phyloP scores from a whole-genome alignment of 2,888 invertebrate species.

The Heliconius cydno region DNA sequence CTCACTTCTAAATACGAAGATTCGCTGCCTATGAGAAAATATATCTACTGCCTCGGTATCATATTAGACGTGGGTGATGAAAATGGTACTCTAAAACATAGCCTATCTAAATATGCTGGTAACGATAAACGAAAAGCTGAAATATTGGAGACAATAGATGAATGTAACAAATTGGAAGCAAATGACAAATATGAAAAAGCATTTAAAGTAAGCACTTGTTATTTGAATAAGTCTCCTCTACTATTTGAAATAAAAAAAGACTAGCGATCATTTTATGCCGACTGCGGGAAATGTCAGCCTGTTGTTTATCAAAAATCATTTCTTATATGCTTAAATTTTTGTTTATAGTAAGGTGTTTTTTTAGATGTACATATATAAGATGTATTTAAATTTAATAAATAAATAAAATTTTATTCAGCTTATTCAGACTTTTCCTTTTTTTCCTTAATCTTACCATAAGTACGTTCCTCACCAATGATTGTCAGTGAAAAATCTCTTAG shows the following conservation, averaged over 20 bases:
- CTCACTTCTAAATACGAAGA: not conserved
- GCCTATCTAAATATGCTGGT: not conserved
- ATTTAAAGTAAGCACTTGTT: not conserved
- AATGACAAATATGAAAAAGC: not conserved
- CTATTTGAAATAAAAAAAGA: not conserved
- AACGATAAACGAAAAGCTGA: not conserved
- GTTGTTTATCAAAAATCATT: too few species aligned
- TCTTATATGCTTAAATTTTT: not conserved
- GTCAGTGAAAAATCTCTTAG: not conserved
- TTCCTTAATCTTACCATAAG: not conserved
- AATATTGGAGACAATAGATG: not conserved
- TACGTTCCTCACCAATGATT: not conserved
- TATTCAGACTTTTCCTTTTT: not conserved
- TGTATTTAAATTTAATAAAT: not conserved
- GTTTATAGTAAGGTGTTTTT: not conserved
- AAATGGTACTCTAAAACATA: not conserved
- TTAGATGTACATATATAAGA: not conserved
- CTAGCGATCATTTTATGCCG: not conserved
- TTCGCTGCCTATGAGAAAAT: not conserved
- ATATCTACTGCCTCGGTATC: slow-evolving; percentile 1
- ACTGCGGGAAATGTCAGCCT: not conserved
- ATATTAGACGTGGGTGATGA: not conserved
- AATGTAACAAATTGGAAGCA: not conserved
- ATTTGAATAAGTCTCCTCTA: not conserved
- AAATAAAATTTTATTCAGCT: not conserved